phyloP scores from a whole-genome alignment of 1,140 invertebrate species.

The Rhopalosiphum maidis region DNA sequence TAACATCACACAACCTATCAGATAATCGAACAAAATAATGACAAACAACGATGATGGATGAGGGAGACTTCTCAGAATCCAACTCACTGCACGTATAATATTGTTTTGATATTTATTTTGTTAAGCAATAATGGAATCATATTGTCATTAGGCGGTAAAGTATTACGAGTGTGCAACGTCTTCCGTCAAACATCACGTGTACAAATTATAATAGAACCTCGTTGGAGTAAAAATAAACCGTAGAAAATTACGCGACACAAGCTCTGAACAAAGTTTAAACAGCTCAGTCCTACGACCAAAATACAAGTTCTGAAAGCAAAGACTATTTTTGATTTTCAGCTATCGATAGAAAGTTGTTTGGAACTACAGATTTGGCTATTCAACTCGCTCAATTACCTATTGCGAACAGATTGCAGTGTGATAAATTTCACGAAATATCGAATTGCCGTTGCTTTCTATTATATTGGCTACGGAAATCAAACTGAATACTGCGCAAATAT shows the following conservation, averaged over 20 bases:
- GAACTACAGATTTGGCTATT: neutral
- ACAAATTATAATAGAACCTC: neutral
- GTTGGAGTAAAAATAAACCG: neutral
- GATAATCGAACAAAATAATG: neutral
- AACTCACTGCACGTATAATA: neutral
- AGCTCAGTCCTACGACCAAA: neutral
- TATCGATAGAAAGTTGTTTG: neutral
- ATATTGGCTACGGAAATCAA: neutral
- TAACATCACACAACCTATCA: neutral
- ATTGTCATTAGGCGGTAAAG: neutral
- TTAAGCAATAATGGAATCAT: neutral
- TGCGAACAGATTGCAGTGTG: neutral
- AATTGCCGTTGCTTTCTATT: neutral
- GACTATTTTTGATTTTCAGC: neutral
- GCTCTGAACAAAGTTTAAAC: neutral
- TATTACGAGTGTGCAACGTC: neutral
- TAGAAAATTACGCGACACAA: neutral
- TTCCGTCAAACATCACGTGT: neutral
- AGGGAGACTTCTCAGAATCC: neutral
- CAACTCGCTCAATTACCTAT: neutral
- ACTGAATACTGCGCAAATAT: neutral
- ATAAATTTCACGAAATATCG: neutral
- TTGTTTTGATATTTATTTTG: neutral
- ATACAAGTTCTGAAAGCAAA: neutral
- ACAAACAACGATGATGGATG: neutral